These are phyloP conservation scores for Anastrepha obliqua DNA, from an alignment of 1,140 invertebrate genomes.

Conservation along the genomic window DNA sequence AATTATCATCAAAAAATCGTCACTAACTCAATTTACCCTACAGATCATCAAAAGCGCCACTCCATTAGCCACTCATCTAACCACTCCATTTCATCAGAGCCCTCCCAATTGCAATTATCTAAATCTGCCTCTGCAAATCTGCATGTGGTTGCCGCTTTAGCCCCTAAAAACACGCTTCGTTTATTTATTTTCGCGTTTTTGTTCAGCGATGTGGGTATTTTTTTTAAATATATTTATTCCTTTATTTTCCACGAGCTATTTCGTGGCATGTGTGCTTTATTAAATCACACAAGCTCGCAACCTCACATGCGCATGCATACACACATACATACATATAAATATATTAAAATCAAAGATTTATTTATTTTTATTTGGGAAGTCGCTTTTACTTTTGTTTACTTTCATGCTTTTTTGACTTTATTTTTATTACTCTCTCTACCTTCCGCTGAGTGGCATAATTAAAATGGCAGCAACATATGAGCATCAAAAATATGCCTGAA, in stretches of 20 bases:
- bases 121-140: background rate
- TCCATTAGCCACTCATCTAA: background rate
- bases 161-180: constrained; percentile 34
- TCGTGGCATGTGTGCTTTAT: background rate
- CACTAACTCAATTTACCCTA: background rate
- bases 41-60: background rate
- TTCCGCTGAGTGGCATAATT: constrained; percentile 16
- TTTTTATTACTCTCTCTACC: background rate
- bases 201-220: background rate
- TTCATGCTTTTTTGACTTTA: constrained; percentile 32
- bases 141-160: constrained; percentile 5
- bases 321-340: background rate
- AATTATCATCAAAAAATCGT: background rate
- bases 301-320: background rate
- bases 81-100: background rate
- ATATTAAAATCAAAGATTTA: constrained; percentile 40
- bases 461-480: background rate
- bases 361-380: constrained; percentile 31
- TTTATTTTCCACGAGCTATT: background rate
- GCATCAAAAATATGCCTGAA: constrained; percentile 1
- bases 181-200: constrained; percentile 44
- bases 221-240: background rate
- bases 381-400: background rate
- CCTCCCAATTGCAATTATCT: background rate
- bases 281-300: background rate